phyloP scores from a whole-genome alignment of 2,888 invertebrate genomes.

The Pterostichus madidus region DNA sequence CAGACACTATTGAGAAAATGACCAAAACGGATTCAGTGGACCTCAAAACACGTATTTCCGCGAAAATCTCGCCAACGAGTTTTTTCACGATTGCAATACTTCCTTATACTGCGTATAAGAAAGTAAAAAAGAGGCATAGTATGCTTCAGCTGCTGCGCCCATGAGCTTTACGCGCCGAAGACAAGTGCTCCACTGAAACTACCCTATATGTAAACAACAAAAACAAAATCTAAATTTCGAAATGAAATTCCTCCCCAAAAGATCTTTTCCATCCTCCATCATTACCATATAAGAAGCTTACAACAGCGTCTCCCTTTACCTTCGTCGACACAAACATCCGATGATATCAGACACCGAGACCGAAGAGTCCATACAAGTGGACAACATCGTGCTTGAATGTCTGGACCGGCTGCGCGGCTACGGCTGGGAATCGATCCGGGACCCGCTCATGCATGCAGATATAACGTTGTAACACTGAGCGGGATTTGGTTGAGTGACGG shows the following conservation, averaged over 20 bases:
- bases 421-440: slow-evolving; percentile 41
- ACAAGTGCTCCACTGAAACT: neutral
- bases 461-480: slow-evolving; percentile 22
- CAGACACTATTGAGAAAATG: too few relatives aligned
- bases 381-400: neutral
- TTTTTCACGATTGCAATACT: too few relatives aligned
- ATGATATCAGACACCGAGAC: neutral
- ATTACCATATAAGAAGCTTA: slow-evolving; percentile 11
- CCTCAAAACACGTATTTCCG: too few relatives aligned
- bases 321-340: neutral
- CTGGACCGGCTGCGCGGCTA: neutral
- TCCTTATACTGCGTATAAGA: too few relatives aligned
- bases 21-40: too few relatives aligned
- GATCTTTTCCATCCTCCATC: neutral
- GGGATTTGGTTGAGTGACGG: slow-evolving; percentile 1
- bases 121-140: too few relatives aligned
- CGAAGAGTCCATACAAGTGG: neutral
- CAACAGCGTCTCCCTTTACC: neutral
- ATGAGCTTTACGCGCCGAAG: too few relatives aligned
- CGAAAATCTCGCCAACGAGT: too few relatives aligned
- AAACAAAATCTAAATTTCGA: slow-evolving; percentile 1
- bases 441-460: slow-evolving; percentile 44
- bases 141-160: too few relatives aligned
- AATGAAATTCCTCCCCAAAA: slow-evolving; percentile 7
- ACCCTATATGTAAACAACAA: neutral